These are phyloP conservation scores for Mormyrops attenuatus DNA, from an alignment of 2,797 vertebrate genomes.

Conservation along the genomic window DNA sequence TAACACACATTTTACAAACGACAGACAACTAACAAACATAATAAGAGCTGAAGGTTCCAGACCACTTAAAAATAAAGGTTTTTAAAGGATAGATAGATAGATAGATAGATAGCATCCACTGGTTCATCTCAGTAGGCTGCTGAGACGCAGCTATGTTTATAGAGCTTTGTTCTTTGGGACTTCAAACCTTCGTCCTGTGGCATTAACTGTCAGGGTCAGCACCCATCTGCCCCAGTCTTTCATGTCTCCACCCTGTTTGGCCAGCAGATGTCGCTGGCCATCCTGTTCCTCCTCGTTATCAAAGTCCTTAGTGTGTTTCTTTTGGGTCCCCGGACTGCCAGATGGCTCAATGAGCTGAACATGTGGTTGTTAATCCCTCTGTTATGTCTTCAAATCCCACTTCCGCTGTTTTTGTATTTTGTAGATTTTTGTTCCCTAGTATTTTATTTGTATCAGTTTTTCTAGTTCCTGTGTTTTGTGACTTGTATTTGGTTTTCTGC, in stretches of 20 bases:
- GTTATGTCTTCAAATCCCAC: not conserved
- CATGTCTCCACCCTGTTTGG: not conserved
- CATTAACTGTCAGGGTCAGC: not conserved
- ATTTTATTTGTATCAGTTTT: not conserved
- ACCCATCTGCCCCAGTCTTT: not conserved
- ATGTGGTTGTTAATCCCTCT: not conserved
- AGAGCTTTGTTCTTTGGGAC: not conserved
- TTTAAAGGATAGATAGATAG: not conserved
- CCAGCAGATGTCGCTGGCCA: not conserved
- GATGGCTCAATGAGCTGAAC: not conserved
- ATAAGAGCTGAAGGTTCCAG: not conserved
- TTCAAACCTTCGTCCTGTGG: not conserved
- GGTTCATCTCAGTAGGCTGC: not conserved
- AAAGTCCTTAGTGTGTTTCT: not conserved
- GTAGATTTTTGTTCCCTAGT: not conserved
- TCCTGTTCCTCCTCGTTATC: not conserved
- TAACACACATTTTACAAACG: not conserved
- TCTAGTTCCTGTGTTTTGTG: not conserved
- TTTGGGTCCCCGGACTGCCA: not conserved
- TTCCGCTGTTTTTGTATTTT: not conserved
- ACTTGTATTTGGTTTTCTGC: too few relatives aligned
- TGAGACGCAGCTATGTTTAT: not conserved
- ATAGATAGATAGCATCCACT: not conserved
- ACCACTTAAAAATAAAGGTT: not conserved
- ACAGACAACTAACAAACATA: not conserved